These are phyloP conservation scores for Asarcornis scutulata DNA, from an alignment of 2,113 vertebrate species.

Conservation along the genomic window DNA sequence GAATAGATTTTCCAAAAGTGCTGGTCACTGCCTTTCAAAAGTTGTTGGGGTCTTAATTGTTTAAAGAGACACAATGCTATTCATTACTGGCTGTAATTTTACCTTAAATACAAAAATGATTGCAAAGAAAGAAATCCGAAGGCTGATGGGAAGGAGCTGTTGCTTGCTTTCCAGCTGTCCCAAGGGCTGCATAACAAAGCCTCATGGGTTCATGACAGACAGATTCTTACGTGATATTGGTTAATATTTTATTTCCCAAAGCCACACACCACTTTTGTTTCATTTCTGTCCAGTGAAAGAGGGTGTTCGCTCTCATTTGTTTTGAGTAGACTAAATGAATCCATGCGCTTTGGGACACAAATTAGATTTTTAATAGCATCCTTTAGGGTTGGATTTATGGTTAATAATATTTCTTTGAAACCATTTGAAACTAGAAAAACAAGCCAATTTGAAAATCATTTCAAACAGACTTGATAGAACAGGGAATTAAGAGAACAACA, in stretches of 20 bases:
- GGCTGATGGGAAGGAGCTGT: slow-evolving; percentile 54
- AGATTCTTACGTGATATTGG: slow-evolving; percentile 13
- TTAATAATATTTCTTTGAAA: slow-evolving; percentile 52
- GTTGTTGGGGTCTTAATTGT: slow-evolving; percentile 56
- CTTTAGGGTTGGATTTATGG: slow-evolving; percentile 58
- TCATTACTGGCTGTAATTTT: slow-evolving; percentile 64
- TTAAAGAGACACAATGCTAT: slow-evolving; percentile 57
- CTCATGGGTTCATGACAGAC: slow-evolving; percentile 18
- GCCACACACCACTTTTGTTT: slow-evolving; percentile 38
- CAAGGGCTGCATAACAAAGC: slow-evolving; percentile 48
- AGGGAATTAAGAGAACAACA: not conserved
- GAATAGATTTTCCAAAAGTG: not conserved
- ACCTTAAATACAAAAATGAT: slow-evolving; percentile 52
- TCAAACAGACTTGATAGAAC: not conserved
- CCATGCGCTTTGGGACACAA: slow-evolving; percentile 16
- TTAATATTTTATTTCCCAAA: slow-evolving; percentile 74
- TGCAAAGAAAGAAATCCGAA: slow-evolving; percentile 18
- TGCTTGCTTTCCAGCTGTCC: slow-evolving; percentile 50
- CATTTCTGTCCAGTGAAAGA: slow-evolving; percentile 47
- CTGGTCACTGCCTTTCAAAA: not conserved
- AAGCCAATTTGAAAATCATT: not conserved
- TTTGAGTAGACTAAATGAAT: slow-evolving; percentile 48
- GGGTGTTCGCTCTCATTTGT: slow-evolving; percentile 3
- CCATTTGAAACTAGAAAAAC: slow-evolving; percentile 49
- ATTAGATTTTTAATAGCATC: slow-evolving; percentile 29